Percentiles rank a stretch among this genome's conserved stretches.
phyloP scores from a whole-genome alignment of 2,888 invertebrate species.

The Notodromas monacha region DNA sequence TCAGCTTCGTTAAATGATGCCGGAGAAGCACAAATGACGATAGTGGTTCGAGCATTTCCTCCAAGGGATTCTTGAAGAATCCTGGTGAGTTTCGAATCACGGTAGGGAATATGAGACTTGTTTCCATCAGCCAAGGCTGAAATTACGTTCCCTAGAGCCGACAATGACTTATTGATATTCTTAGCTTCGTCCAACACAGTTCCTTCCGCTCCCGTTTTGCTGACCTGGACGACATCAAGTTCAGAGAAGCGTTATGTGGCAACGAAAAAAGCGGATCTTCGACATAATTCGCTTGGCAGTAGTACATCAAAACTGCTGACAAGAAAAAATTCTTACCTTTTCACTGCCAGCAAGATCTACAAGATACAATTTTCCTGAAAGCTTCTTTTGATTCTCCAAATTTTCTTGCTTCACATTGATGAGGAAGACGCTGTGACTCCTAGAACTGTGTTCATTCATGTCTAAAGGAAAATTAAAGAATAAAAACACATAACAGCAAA shows the following conservation, averaged over 20 bases:
- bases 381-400: constrained; percentile 90
- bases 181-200: constrained; percentile 95
- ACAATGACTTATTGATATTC: constrained; percentile 97
- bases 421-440: constrained; percentile 96
- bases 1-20: constrained; percentile 96
- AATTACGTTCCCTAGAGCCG: constrained; percentile 95
- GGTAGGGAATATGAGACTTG: constrained; percentile 97
- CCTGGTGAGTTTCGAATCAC: constrained; percentile 91
- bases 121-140: constrained; percentile 96
- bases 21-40: constrained; percentile 94
- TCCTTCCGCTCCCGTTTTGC: constrained; percentile 98
- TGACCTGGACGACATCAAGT: constrained; percentile 46
- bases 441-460: constrained; percentile 99
- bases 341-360: constrained; percentile 99
- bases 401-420: constrained; percentile 99
- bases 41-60: constrained; percentile 92
- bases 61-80: constrained; percentile 97
- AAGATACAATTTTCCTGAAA: constrained; percentile 88
- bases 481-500: constrained; percentile 10
- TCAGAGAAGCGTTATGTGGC: too few species aligned
- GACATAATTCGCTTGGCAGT: too few species aligned
- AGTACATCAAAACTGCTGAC: too few species aligned
- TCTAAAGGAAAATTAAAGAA: too few species aligned
- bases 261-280: too few species aligned
- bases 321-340: constrained; percentile 31